These are phyloP conservation scores for Sepioteuthis lessoniana DNA, from an alignment of 2,888 invertebrate genomes.

Conservation along the genomic window DNA sequence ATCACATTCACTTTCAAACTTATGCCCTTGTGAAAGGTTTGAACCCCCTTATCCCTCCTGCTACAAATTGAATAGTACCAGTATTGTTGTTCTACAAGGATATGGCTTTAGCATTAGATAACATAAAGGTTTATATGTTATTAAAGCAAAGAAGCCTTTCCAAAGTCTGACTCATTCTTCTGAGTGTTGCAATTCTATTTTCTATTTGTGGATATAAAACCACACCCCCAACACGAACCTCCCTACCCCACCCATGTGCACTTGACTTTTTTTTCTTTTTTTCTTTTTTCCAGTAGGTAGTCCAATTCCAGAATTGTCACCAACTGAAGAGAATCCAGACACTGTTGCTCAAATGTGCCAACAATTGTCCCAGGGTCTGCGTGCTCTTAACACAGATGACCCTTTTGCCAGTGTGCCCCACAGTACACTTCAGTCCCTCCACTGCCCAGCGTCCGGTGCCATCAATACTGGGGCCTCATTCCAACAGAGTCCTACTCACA, in stretches of 20 bases:
- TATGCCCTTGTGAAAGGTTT: no score
- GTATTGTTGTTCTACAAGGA: no score
- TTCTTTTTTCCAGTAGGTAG: conserved; percentile 78
- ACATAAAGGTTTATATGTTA: no score
- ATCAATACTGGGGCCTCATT: conserved; percentile 47
- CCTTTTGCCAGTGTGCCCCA: conserved; percentile 66
- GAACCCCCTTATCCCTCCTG: no score
- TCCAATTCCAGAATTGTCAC: conserved; percentile 86
- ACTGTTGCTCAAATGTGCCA: conserved; percentile 85
- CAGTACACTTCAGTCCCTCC: conserved; percentile 50
- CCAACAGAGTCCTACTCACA: conserved; percentile 39
- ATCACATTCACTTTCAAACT: no score
- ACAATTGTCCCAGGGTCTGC: conserved; percentile 84
- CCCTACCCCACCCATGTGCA: not conserved
- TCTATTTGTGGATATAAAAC: no score
- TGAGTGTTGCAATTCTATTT: no score
- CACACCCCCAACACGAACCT: no score
- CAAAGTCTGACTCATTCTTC: no score
- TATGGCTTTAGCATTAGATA: no score
- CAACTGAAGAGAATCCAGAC: conserved; percentile 76
- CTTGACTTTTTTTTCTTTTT: not conserved
- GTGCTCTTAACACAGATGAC: conserved; percentile 81
- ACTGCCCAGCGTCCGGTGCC: conserved; percentile 50
- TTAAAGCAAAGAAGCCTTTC: no score
- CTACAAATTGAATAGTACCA: no score